Evolutionary conservation across 2,888 invertebrate genomes (phyloP).

Genomic region (Apantesis nais): DNA sequence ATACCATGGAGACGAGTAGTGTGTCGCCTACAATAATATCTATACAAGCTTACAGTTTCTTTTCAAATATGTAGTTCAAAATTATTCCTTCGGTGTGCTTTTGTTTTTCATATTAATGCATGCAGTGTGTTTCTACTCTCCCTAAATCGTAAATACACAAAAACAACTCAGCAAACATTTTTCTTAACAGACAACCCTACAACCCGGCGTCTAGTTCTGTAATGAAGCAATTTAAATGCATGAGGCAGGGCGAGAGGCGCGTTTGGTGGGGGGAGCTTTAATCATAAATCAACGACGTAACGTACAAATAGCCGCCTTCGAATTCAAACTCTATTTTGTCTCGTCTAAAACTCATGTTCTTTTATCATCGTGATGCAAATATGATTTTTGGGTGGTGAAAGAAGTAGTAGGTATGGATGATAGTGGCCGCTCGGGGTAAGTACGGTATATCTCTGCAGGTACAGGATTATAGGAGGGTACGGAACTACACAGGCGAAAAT

Average conservation of each 20-base stretch:
- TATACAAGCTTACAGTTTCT: not conserved
- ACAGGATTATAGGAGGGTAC: constrained; percentile 81
- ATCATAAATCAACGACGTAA: constrained; percentile 56
- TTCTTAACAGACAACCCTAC: constrained; percentile 80
- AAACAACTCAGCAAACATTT: constrained; percentile 42
- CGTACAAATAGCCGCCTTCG: constrained; percentile 21
- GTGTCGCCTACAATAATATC: not conserved
- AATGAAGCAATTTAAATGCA: constrained; percentile 87
- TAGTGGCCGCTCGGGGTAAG: constrained; percentile 82
- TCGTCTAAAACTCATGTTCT: constrained; percentile 22
- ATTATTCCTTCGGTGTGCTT: not conserved
- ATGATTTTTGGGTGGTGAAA: constrained; percentile 23
- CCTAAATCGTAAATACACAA: constrained; percentile 45
- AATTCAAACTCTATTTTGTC: constrained; percentile 39
- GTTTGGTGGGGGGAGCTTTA: constrained; percentile 75
- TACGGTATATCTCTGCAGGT: constrained; percentile 83
- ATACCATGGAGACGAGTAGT: not conserved
- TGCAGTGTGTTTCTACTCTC: not conserved
- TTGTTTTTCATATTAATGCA: not conserved
- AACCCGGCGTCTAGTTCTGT: constrained; percentile 79
- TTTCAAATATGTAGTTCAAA: not conserved
- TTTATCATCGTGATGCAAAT: constrained; percentile 24
- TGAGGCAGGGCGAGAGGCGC: constrained; percentile 85
- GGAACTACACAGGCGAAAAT: constrained; percentile 78
- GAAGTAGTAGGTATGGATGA: constrained; percentile 79